These are phyloP conservation scores for Cantharis rustica DNA, from an alignment of 2,888 invertebrate species.

Conservation along the genomic window DNA sequence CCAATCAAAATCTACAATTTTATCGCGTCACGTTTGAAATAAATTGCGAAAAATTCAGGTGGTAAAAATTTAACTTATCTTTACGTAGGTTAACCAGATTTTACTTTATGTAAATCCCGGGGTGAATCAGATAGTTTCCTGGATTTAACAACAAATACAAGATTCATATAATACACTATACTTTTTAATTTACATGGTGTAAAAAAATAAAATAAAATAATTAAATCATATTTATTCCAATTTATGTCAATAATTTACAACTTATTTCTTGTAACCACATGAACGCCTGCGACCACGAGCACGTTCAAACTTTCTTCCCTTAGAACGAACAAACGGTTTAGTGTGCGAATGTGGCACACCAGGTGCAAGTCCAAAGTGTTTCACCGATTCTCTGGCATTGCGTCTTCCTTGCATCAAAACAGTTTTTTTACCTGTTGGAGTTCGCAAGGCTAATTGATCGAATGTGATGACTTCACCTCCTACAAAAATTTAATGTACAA, in stretches of 20 bases:
- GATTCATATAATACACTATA: no score
- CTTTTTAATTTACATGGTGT: no score
- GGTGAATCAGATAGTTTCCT: no score
- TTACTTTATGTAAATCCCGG: no score
- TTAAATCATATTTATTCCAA: neutral
- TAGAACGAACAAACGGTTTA: slow-evolving; percentile 94
- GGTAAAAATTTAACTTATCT: no score
- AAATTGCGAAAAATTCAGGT: no score
- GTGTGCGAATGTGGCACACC: slow-evolving; percentile 98
- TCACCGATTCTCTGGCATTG: slow-evolving; percentile 91
- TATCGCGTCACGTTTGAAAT: neutral
- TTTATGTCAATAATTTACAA: neutral
- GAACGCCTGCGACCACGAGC: slow-evolving; percentile 97
- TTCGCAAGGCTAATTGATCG: slow-evolving; percentile 92
- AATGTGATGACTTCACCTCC: slow-evolving; percentile 96
- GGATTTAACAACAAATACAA: no score
- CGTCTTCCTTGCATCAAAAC: slow-evolving; percentile 93
- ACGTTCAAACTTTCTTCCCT: slow-evolving; percentile 97
- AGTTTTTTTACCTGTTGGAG: slow-evolving; percentile 94
- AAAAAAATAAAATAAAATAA: no score
- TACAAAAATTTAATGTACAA: slow-evolving; percentile 29
- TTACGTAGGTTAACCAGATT: no score
- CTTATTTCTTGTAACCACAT: slow-evolving; percentile 83
- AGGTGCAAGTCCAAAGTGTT: slow-evolving; percentile 97
- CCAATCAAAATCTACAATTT: neutral